These are phyloP conservation scores for Linnaemya vulpina DNA, from an alignment of 2,888 invertebrate species.

Conservation along the genomic window DNA sequence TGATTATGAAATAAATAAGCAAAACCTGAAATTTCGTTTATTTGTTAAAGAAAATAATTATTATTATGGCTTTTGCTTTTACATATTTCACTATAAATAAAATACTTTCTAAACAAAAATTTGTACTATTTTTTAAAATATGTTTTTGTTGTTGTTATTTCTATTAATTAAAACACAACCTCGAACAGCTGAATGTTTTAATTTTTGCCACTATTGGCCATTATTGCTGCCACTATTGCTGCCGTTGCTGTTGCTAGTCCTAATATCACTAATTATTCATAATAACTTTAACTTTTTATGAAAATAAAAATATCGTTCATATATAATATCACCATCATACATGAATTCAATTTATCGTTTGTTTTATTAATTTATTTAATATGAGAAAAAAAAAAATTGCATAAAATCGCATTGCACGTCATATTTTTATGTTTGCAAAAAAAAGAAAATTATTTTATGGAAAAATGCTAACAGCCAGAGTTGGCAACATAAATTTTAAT, in stretches of 20 bases:
- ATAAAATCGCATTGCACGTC: conserved; percentile 34
- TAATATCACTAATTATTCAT: conserved; percentile 37
- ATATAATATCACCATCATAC: conserved; percentile 41
- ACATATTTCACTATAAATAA: background rate
- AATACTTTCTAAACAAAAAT: conserved; percentile 55
- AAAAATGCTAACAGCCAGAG: conserved; percentile 1
- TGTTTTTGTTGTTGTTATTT: background rate
- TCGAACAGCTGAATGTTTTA: conserved; percentile 22
- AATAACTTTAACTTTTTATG: background rate
- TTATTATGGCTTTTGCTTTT: conserved; percentile 1
- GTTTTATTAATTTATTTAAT: conserved; percentile 41
- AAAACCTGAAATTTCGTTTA: conserved; percentile 33
- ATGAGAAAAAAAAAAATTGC: background rate
- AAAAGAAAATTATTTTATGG: conserved; percentile 35
- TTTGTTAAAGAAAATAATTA: conserved; percentile 9
- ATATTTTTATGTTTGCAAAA: conserved; percentile 3
- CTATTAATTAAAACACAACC: conserved; percentile 28
- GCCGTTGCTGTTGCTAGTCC: background rate
- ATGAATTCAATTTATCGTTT: conserved; percentile 35
- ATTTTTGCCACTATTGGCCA: background rate
- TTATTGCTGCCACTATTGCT: background rate
- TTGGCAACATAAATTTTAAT: conserved; percentile 24
- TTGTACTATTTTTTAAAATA: conserved; percentile 19
- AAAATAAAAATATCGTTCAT: conserved; percentile 21
- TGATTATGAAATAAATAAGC: conserved; percentile 9